These are phyloP conservation scores for Numida meleagris DNA, from an alignment of 2,113 vertebrate genomes.

Conservation along the genomic window DNA sequence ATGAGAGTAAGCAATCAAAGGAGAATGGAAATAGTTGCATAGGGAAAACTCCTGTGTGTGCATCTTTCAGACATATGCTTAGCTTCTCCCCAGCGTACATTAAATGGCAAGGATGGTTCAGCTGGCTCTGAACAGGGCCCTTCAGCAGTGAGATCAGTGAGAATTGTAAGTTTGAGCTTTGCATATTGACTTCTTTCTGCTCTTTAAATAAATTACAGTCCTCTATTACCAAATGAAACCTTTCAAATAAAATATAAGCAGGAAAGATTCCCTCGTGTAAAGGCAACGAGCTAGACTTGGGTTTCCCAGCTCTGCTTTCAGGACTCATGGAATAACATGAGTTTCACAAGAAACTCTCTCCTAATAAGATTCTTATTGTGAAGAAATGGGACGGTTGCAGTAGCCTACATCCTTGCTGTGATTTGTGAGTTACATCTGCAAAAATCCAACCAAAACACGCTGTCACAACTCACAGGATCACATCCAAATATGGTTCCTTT, in stretches of 20 bases:
- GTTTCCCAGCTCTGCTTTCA: background rate
- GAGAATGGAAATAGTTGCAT: background rate
- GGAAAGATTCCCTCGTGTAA: background rate
- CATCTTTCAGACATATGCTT: background rate
- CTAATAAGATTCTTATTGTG: constrained; percentile 79
- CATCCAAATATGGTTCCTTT: background rate
- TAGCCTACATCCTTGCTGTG: background rate
- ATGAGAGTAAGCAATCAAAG: background rate
- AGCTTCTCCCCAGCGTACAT: background rate
- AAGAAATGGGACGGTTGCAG: background rate
- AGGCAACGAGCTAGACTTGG: background rate
- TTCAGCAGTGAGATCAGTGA: background rate
- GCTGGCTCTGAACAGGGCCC: background rate
- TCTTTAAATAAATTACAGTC: background rate
- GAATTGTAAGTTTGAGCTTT: background rate
- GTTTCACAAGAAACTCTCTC: constrained; percentile 64
- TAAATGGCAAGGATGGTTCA: background rate
- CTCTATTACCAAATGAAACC: background rate
- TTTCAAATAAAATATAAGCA: background rate
- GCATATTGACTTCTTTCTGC: background rate
- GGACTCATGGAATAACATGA: constrained; percentile 41
- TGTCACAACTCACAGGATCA: background rate
- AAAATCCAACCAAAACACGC: background rate
- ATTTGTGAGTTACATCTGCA: background rate
- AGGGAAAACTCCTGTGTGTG: background rate